Percentiles rank a stretch among this genome's conserved stretches.
phyloP scores from a whole-genome alignment of 1,140 invertebrate genomes.

The Trichomalopsis sarcophagae region DNA sequence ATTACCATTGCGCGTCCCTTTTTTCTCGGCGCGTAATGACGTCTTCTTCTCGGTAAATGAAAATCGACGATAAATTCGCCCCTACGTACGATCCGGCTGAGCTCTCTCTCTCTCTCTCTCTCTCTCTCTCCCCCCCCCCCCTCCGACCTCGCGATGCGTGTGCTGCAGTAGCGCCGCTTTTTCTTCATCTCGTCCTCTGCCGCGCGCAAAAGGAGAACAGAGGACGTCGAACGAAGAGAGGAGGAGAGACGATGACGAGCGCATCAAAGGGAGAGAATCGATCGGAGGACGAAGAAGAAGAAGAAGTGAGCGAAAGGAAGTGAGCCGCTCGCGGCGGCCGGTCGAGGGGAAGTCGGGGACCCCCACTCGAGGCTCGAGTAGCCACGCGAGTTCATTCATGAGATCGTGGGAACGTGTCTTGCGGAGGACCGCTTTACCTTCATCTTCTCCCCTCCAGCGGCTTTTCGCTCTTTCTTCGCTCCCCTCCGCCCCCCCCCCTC shows the following conservation, averaged over 20 bases:
- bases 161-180: background rate
- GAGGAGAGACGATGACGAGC: constrained; percentile 33
- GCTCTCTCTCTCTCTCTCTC: too few relatives aligned
- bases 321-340: constrained; percentile 41
- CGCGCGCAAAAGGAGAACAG: constrained; percentile 4
- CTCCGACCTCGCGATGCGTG: background rate
- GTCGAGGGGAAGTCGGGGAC: constrained; percentile 56
- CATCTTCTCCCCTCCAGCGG: constrained; percentile 45
- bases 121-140: background rate
- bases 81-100: too few relatives aligned
- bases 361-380: constrained; percentile 64
- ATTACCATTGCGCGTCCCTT: constrained; percentile 47
- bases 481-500: constrained; percentile 14
- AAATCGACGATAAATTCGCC: too few relatives aligned
- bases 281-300: constrained; percentile 23
- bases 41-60: constrained; percentile 54
- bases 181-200: background rate
- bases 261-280: constrained; percentile 38
- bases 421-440: constrained; percentile 60
- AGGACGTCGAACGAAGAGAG: constrained; percentile 19
- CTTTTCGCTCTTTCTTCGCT: constrained; percentile 38
- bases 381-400: constrained; percentile 76
- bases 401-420: constrained; percentile 74
- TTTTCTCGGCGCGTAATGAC: constrained; percentile 46
- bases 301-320: constrained; percentile 30